Percentiles rank a stretch among this genome's conserved stretches.
phyloP scores from a whole-genome alignment of 1,140 invertebrate species.

The Microplitis mediator region DNA sequence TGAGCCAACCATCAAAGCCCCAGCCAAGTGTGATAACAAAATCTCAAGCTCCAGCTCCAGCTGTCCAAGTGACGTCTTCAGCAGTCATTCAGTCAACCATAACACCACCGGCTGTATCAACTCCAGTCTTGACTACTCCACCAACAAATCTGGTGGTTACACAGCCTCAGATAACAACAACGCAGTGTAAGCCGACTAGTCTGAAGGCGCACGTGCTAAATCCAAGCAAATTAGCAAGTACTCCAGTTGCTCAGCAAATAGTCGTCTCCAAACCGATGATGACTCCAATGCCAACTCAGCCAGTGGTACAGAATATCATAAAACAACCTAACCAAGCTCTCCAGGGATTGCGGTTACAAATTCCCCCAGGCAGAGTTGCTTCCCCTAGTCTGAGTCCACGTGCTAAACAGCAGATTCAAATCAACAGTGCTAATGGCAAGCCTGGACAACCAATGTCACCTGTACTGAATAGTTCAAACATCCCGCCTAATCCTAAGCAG shows the following conservation, averaged over 20 bases:
- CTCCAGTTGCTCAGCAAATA: conserved; percentile 32
- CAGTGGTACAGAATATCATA: conserved; percentile 51
- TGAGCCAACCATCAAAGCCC: conserved; percentile 28
- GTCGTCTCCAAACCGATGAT: conserved; percentile 46
- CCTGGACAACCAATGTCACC: conserved; percentile 55
- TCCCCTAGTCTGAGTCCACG: conserved; percentile 54
- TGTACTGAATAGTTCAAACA: conserved; percentile 49
- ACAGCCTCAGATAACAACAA: not conserved
- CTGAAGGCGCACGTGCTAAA: conserved; percentile 66
- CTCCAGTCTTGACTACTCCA: conserved; percentile 4
- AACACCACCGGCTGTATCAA: conserved; percentile 8
- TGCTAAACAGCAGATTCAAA: conserved; percentile 33
- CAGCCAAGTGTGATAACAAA: conserved; percentile 51
- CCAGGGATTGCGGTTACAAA: conserved; percentile 52
- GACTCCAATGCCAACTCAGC: conserved; percentile 38
- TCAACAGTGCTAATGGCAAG: conserved; percentile 37
- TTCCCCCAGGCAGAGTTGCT: conserved; percentile 45
- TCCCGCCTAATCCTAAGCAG: conserved; percentile 54
- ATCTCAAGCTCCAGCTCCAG: conserved; percentile 38
- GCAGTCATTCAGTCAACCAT: conserved; percentile 33
- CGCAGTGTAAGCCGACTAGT: conserved; percentile 58
- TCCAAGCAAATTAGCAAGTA: conserved; percentile 46
- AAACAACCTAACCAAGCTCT: conserved; percentile 49
- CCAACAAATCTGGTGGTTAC: conserved; percentile 14
- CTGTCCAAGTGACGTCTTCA: not conserved